phyloP scores from a whole-genome alignment of 2,113 vertebrate genomes.

The Rhea americana region DNA sequence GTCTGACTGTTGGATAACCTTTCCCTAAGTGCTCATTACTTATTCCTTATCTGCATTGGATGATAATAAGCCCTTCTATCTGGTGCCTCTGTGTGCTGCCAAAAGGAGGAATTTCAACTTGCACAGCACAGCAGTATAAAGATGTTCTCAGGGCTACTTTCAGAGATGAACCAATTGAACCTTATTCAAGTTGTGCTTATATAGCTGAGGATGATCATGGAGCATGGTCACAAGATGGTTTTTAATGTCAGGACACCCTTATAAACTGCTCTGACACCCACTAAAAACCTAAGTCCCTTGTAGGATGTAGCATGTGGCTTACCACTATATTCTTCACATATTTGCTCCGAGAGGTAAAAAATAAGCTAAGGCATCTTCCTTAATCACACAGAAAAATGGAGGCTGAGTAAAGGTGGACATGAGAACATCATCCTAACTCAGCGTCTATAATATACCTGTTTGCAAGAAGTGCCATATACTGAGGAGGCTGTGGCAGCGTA shows the following conservation, averaged over 20 bases:
- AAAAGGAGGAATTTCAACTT: background rate
- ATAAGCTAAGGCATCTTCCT: background rate
- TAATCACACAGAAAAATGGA: background rate
- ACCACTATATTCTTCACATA: background rate
- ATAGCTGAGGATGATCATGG: background rate
- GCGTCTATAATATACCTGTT: background rate
- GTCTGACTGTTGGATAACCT: background rate
- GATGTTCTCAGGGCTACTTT: background rate
- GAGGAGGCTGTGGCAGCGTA: background rate
- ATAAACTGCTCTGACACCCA: background rate
- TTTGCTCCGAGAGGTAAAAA: background rate
- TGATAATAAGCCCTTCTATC: background rate
- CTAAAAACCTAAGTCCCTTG: background rate
- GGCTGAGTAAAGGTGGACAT: background rate
- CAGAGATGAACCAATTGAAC: background rate
- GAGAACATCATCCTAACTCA: background rate
- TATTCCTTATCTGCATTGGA: too few relatives aligned
- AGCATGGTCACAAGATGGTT: background rate
- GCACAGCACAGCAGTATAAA: background rate
- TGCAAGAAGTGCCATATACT: accelerated
- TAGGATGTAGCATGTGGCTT: background rate
- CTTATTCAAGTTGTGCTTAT: background rate
- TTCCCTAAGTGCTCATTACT: background rate
- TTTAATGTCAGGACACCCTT: background rate
- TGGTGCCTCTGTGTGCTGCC: background rate